A percentile compares a stretch with the other conserved stretches of the same genome.
phyloP scores from a whole-genome alignment of 2,113 vertebrate genomes.

The Bubo blakistoni region DNA sequence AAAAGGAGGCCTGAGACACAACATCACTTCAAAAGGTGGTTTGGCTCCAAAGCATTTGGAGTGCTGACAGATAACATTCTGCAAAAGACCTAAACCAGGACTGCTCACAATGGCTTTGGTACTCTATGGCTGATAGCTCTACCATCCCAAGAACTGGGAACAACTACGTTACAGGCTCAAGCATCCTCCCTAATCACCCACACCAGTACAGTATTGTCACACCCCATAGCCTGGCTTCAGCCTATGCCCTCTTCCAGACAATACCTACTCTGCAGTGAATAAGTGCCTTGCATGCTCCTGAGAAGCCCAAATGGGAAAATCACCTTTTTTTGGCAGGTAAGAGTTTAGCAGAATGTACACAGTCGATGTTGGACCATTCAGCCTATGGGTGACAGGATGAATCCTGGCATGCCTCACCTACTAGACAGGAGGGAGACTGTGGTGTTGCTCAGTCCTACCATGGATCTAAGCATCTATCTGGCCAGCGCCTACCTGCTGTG shows the following conservation, averaged over 20 bases:
- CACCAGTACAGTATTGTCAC: not conserved
- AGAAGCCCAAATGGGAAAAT: not conserved
- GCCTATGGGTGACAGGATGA: not conserved
- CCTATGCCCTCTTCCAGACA: not conserved
- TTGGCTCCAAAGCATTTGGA: not conserved
- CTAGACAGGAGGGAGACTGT: not conserved
- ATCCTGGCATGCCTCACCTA: not conserved
- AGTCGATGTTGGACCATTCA: not conserved
- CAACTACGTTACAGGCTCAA: not conserved
- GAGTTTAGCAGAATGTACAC: not conserved
- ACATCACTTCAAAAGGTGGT: not conserved
- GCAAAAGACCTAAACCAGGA: not conserved
- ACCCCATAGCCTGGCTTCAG: not conserved
- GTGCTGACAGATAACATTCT: not conserved
- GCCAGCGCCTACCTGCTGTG: not conserved
- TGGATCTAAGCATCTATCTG: not conserved
- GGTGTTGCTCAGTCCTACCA: not conserved
- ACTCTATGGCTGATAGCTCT: not conserved
- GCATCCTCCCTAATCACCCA: not conserved
- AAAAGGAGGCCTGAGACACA: not conserved
- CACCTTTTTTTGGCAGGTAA: not conserved
- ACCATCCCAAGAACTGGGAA: not conserved
- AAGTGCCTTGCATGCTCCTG: not conserved
- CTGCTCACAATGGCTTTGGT: not conserved
- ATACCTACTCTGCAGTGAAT: not conserved